Conservation (phyloP, 2,888 invertebrate species). For the Phyllotreta striolata region DNA sequence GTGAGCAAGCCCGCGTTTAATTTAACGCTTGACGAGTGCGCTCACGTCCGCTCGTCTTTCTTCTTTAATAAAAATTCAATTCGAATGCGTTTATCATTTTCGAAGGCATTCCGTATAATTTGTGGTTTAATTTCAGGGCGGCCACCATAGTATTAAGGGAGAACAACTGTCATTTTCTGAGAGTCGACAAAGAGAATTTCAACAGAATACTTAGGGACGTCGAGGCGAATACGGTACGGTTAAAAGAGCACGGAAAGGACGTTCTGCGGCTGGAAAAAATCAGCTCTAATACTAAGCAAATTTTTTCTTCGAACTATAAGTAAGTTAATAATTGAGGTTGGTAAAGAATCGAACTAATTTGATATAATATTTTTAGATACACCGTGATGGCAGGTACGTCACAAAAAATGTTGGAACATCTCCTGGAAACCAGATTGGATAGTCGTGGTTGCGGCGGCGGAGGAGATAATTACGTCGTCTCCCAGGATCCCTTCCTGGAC, state of each 20-base stretch:
- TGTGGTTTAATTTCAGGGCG: slow-evolving; percentile 64
- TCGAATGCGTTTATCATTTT: not conserved
- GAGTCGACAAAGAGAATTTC: slow-evolving; percentile 87
- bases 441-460: slow-evolving; percentile 64
- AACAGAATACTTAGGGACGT: slow-evolving; percentile 83
- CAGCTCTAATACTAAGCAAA: slow-evolving; percentile 65
- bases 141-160: slow-evolving; percentile 83
- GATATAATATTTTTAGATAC: slow-evolving; percentile 65
- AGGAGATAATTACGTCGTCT: slow-evolving; percentile 58
- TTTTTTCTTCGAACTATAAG: slow-evolving; percentile 71
- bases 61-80: no score
- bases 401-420: slow-evolving; percentile 85
- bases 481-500: slow-evolving; percentile 78
- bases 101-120: slow-evolving; percentile 4
- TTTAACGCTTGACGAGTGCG: slow-evolving; percentile 12
- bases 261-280: slow-evolving; percentile 82
- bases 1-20: slow-evolving; percentile 57
- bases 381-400: slow-evolving; percentile 88
- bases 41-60: no score
- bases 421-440: slow-evolving; percentile 80
- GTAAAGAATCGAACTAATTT: not conserved
- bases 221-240: slow-evolving; percentile 85
- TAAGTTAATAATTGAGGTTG: slow-evolving; percentile 56
- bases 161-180: slow-evolving; percentile 82
- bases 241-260: slow-evolving; percentile 86